Evolutionary conservation across 2,888 invertebrate species (phyloP).

Genomic region (Rhamphomyia laevipes): DNA sequence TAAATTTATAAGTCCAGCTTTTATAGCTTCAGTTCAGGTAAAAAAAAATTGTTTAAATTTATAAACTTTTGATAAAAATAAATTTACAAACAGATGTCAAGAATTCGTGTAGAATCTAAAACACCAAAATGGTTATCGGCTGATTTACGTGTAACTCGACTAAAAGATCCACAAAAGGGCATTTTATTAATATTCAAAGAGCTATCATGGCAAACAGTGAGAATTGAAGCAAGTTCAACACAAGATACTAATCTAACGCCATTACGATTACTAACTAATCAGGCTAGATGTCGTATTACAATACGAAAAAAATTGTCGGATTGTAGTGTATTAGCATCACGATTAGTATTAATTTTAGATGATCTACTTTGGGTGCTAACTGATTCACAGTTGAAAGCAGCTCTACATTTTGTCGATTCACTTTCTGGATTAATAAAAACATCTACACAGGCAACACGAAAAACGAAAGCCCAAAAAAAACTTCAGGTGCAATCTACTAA

Average conservation of each 20-base stretch:
- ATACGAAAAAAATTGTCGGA: conserved; percentile 90
- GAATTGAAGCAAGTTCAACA: conserved; percentile 86
- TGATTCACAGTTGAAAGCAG: conserved; percentile 90
- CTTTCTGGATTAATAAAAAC: conserved; percentile 72
- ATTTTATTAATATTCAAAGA: conserved; percentile 94
- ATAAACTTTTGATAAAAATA: background rate
- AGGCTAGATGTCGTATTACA: conserved; percentile 86
- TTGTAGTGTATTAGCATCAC: conserved; percentile 84
- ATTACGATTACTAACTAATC: conserved; percentile 81
- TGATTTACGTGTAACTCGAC: conserved; percentile 80
- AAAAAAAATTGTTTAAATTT: conserved; percentile 1
- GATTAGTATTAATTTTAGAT: conserved; percentile 84
- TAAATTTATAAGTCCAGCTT: conserved; percentile 87
- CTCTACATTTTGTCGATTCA: conserved; percentile 78
- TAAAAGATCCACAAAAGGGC: conserved; percentile 80
- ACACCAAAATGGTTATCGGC: conserved; percentile 80
- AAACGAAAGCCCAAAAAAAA: conserved; percentile 75
- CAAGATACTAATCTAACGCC: conserved; percentile 71
- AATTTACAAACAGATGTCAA: conserved; percentile 57
- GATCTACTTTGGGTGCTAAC: conserved; percentile 95
- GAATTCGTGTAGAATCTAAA: conserved; percentile 87
- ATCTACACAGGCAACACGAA: conserved; percentile 61
- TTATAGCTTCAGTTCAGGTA: conserved; percentile 92
- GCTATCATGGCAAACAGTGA: conserved; percentile 91
- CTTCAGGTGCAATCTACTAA: too few relatives aligned